These are phyloP conservation scores for Zoanthus solanderi DNA, from an alignment of 92 coral and sea anemone species.

Conservation along the genomic window DNA sequence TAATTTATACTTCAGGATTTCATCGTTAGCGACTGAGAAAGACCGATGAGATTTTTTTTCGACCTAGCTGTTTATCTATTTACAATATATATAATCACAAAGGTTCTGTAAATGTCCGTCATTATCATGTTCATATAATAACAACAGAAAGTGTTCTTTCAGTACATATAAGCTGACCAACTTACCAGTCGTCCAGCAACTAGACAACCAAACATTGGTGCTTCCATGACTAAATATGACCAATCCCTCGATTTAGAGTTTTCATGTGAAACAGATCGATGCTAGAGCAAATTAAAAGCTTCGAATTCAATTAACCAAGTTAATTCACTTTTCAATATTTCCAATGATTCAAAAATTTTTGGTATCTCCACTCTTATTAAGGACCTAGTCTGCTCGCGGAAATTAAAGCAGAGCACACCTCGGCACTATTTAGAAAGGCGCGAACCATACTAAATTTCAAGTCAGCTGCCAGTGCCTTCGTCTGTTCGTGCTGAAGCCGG, in stretches of 20 bases:
- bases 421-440: neutral
- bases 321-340: neutral
- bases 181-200: slow-evolving; percentile 93
- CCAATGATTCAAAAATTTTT: neutral
- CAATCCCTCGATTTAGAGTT: neutral
- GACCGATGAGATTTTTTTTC: too few relatives aligned
- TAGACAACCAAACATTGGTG: slow-evolving; percentile 89
- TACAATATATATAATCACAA: too few relatives aligned
- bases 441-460: slow-evolving; percentile 2
- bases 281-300: neutral
- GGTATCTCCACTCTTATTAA: neutral
- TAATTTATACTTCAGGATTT: too few relatives aligned
- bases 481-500: neutral
- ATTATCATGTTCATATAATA: too few relatives aligned
- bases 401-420: neutral
- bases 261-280: neutral
- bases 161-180: neutral
- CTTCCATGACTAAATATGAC: neutral
- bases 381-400: neutral
- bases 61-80: too few relatives aligned
- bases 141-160: neutral
- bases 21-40: too few relatives aligned
- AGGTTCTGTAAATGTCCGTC: too few relatives aligned
- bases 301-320: neutral
- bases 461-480: neutral